These are phyloP conservation scores for Ursus arctos DNA, from an alignment of 2,113 vertebrate species.

Conservation along the genomic window DNA sequence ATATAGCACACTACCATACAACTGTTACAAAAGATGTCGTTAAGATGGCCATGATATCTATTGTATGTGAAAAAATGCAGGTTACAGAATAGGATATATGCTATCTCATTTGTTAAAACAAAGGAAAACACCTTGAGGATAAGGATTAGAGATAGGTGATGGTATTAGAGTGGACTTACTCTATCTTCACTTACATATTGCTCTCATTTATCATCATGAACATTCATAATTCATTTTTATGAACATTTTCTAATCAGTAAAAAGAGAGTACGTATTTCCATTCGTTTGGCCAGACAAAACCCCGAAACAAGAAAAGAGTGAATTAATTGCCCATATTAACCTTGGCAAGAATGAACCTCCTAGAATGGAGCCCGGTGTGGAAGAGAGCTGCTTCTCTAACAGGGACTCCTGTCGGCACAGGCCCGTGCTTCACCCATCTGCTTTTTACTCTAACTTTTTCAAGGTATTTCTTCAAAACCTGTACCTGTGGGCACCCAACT, in stretches of 20 bases:
- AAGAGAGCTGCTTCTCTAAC: neutral
- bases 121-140: neutral
- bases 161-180: neutral
- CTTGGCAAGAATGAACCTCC: neutral
- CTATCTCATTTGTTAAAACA: conserved; percentile 24
- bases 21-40: neutral
- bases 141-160: neutral
- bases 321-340: neutral
- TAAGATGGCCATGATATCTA: neutral
- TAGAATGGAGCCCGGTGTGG: neutral
- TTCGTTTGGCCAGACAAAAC: neutral
- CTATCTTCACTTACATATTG: neutral
- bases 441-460: neutral
- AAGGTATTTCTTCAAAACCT: conserved; percentile 17
- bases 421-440: neutral
- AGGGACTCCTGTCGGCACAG: neutral
- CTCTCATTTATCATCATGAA: neutral
- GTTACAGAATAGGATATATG: neutral
- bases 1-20: neutral
- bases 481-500: neutral
- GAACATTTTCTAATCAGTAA: neutral
- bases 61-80: neutral
- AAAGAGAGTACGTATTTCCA: neutral
- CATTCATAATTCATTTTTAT: neutral
- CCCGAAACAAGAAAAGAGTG: neutral